These are phyloP conservation scores for Ips typographus DNA, from an alignment of 1,140 invertebrate genomes.

Conservation along the genomic window DNA sequence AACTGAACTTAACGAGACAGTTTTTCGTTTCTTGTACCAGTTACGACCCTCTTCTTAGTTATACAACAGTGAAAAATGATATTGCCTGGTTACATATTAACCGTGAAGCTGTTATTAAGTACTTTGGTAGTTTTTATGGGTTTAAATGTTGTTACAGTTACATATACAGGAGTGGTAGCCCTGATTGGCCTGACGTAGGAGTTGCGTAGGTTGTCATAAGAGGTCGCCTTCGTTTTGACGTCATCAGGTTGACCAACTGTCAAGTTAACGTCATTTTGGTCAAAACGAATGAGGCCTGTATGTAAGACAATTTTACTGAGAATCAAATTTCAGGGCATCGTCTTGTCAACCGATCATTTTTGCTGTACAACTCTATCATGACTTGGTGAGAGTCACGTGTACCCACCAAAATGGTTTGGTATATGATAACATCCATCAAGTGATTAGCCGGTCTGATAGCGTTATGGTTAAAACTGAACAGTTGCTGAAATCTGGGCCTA, in stretches of 20 bases:
- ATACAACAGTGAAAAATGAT: constrained; percentile 34
- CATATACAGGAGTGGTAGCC: constrained; percentile 34
- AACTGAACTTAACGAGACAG: not conserved
- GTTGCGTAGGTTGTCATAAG: constrained; percentile 25
- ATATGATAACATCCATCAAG: constrained; percentile 58
- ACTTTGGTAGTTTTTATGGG: constrained; percentile 18
- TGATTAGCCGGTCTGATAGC: constrained; percentile 46
- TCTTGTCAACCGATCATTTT: constrained; percentile 52
- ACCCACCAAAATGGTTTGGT: constrained; percentile 35
- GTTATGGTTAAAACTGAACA: constrained; percentile 40
- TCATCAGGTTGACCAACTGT: not conserved
- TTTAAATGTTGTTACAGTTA: constrained; percentile 40
- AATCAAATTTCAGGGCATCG: constrained; percentile 43
- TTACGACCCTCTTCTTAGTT: constrained; percentile 39
- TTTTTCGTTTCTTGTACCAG: constrained; percentile 55
- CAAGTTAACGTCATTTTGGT: too few relatives aligned
- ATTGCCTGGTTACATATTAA: constrained; percentile 38
- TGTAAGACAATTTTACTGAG: not conserved
- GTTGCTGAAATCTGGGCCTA: constrained; percentile 8
- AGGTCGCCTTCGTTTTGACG: not conserved
- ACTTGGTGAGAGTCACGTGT: constrained; percentile 55
- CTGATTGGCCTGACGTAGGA: constrained; percentile 36
- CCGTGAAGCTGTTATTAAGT: constrained; percentile 31
- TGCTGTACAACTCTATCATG: constrained; percentile 48
- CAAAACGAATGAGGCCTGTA: too few relatives aligned